Conservation (phyloP, 2,797 vertebrate species). For the Gambusia yucatana region DNA sequence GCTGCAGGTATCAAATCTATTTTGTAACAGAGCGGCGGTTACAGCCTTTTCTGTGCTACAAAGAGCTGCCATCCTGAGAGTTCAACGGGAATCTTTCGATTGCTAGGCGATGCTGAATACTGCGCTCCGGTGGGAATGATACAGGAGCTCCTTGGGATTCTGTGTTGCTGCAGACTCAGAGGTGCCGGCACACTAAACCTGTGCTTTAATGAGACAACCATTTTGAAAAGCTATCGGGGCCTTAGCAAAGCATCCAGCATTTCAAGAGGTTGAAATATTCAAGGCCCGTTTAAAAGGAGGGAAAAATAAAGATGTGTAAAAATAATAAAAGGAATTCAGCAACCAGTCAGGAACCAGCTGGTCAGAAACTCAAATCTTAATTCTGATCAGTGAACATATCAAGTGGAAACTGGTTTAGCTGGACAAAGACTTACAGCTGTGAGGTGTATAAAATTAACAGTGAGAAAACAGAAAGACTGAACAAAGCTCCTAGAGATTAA, state of each 20-base stretch:
- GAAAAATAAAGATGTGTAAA: background rate
- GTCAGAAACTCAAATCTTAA: background rate
- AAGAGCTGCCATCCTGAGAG: slow-evolving; percentile 36
- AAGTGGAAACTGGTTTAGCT: background rate
- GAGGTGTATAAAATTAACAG: background rate
- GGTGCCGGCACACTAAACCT: slow-evolving; percentile 63
- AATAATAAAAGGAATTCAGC: slow-evolving; percentile 1
- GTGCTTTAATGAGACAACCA: slow-evolving; percentile 67
- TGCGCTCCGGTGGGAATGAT: slow-evolving; percentile 60
- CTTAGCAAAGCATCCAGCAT: slow-evolving; percentile 14
- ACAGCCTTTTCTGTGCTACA: slow-evolving; percentile 15
- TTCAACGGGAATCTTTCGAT: slow-evolving; percentile 49
- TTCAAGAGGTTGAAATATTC: slow-evolving; percentile 14
- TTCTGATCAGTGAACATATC: background rate
- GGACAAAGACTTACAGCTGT: background rate
- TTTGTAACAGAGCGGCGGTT: background rate
- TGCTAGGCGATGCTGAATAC: slow-evolving; percentile 55
- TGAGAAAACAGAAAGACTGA: background rate
- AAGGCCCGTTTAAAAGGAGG: slow-evolving; percentile 23
- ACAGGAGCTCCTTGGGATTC: slow-evolving; percentile 59
- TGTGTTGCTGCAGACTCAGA: slow-evolving; percentile 58
- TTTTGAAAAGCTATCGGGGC: slow-evolving; percentile 53
- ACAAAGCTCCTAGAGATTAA: background rate
- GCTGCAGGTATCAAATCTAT: background rate
- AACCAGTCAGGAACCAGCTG: background rate